phyloP scores from a whole-genome alignment of 2,888 invertebrate species.

The Silvanus unidentatus region DNA sequence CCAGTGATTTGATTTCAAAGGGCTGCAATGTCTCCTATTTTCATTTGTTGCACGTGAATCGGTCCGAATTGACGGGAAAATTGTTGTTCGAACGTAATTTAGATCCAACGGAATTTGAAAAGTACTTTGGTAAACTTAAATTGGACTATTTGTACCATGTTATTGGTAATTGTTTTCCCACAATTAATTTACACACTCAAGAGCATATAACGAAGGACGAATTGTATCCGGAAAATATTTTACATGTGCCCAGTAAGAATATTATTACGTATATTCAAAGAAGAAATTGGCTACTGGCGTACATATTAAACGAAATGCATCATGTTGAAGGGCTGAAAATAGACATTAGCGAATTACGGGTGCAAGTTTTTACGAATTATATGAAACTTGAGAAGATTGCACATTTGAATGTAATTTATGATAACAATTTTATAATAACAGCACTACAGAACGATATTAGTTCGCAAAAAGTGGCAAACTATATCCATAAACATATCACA shows the following conservation, averaged over 20 bases:
- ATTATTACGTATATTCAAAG: slow-evolving; percentile 58
- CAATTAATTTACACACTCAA: slow-evolving; percentile 49
- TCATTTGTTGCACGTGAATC: slow-evolving; percentile 49
- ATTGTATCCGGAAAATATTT: slow-evolving; percentile 39
- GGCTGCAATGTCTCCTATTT: slow-evolving; percentile 47
- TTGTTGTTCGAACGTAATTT: slow-evolving; percentile 63
- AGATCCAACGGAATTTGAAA: slow-evolving; percentile 63
- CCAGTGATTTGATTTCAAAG: slow-evolving; percentile 35
- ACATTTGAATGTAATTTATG: slow-evolving; percentile 51
- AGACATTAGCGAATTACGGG: slow-evolving; percentile 50
- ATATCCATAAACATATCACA: slow-evolving; percentile 40
- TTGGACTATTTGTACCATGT: slow-evolving; percentile 70
- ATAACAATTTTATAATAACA: slow-evolving; percentile 56
- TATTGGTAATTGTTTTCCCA: slow-evolving; percentile 66
- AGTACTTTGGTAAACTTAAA: slow-evolving; percentile 61
- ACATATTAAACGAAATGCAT: slow-evolving; percentile 51
- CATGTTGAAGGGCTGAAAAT: slow-evolving; percentile 41
- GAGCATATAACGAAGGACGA: slow-evolving; percentile 50
- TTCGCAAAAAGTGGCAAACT: slow-evolving; percentile 48
- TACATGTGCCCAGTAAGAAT: slow-evolving; percentile 47
- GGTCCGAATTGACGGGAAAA: slow-evolving; percentile 59
- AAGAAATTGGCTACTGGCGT: slow-evolving; percentile 64
- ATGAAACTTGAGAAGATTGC: slow-evolving; percentile 53
- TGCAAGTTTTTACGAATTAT: slow-evolving; percentile 56
- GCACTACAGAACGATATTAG: slow-evolving; percentile 53